Percentiles rank a stretch among this genome's conserved stretches.
Conservation (phyloP, 1,140 invertebrate species). For the Eriocheir sinensis region DNA sequence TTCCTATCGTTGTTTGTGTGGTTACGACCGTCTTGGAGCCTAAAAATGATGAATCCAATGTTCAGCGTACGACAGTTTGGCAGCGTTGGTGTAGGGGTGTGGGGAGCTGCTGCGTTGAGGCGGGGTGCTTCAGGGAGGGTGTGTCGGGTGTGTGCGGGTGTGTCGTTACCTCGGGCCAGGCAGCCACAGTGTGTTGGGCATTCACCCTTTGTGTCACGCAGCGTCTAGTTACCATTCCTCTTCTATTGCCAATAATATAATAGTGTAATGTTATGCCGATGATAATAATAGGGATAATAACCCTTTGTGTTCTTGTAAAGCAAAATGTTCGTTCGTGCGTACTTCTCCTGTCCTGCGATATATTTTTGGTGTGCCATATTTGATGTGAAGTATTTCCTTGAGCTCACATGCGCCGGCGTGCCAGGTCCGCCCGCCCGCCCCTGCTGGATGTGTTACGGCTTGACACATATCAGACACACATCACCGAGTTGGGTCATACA, state of each 20-base stretch:
- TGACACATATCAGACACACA: constrained; percentile 59
- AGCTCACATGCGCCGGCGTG: background rate
- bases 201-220: constrained; percentile 10
- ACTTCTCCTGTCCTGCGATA: no score
- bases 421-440: background rate
- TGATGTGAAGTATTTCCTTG: constrained; percentile 3
- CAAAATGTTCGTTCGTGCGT: background rate
- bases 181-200: constrained; percentile 5
- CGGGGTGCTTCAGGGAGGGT: background rate
- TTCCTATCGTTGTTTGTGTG: no score
- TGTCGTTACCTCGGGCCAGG: background rate
- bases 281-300: no score
- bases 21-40: no score
- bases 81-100: no score
- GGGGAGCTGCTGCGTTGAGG: no score
- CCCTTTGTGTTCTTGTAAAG: no score
- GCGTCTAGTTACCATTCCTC: background rate
- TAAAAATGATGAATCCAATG: no score
- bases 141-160: background rate
- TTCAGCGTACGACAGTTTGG: no score
- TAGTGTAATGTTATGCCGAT: background rate
- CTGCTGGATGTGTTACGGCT: background rate
- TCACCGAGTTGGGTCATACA: constrained; percentile 24
- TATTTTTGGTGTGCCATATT: constrained; percentile 16
- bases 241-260: background rate